Percentiles rank a stretch among this genome's conserved stretches.
Evolutionary conservation across 2,888 invertebrate genomes (phyloP).

Genomic region (Aethes cnicana): DNA sequence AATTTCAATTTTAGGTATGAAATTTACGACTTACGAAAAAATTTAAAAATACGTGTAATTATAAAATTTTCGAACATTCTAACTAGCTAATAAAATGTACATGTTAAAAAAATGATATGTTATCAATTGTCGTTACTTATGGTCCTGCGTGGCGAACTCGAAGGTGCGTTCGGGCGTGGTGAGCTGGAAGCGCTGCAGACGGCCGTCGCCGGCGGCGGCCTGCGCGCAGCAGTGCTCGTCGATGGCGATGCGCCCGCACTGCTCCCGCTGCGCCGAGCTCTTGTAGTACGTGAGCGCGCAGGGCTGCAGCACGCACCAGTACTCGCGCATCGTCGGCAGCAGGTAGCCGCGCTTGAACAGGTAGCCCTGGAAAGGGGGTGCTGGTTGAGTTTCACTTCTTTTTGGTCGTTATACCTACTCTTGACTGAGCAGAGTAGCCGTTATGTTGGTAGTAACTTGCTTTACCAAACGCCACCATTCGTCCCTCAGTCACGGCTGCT

Average conservation of each 20-base stretch:
- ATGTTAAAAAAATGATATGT: not conserved
- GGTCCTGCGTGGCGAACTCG: slow-evolving; percentile 88
- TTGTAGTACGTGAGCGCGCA: slow-evolving; percentile 89
- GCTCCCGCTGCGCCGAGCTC: slow-evolving; percentile 85
- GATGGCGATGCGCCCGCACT: slow-evolving; percentile 85
- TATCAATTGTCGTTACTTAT: slow-evolving; percentile 75
- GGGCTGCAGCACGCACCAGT: slow-evolving; percentile 91
- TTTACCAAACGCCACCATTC: no score
- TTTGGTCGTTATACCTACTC: no score
- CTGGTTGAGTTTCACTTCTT: no score
- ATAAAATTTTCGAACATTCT: no score
- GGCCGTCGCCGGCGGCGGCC: slow-evolving; percentile 80
- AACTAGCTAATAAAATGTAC: no score
- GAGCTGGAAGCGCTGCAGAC: slow-evolving; percentile 84
- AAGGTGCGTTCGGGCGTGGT: slow-evolving; percentile 88
- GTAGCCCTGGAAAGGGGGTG: slow-evolving; percentile 86
- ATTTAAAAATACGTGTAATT: no score
- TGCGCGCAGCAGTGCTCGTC: slow-evolving; percentile 86
- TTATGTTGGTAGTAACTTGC: no score
- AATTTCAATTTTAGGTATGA: no score
- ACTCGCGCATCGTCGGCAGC: slow-evolving; percentile 88
- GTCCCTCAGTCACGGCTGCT: no score
- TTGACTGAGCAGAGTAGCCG: no score
- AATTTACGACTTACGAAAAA: no score
- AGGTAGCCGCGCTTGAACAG: slow-evolving; percentile 88